A percentile compares a stretch with the other conserved stretches of the same genome.
Conservation (phyloP, 2,113 vertebrate species). For the Clarias macrocephalus region DNA sequence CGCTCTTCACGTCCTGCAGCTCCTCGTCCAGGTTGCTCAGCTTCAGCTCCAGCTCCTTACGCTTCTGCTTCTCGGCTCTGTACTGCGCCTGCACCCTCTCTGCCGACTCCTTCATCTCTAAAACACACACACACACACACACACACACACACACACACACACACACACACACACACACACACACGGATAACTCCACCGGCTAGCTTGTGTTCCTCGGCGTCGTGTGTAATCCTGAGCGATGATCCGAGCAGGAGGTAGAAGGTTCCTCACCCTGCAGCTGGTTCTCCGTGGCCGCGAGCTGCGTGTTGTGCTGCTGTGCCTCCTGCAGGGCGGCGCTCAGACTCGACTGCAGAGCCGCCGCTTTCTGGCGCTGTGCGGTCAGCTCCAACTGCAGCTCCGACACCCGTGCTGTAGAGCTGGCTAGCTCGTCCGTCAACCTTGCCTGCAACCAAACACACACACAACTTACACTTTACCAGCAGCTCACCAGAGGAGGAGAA, state of each 20-base stretch:
- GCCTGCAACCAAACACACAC: slow-evolving; percentile 68
- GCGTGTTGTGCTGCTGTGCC: slow-evolving; percentile 66
- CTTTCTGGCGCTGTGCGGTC: slow-evolving; percentile 82
- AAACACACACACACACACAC: slow-evolving; percentile 40
- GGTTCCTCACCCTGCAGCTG: slow-evolving; percentile 78
- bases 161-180: slow-evolving; percentile 23
- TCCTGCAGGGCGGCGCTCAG: slow-evolving; percentile 77
- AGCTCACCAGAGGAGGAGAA: background rate
- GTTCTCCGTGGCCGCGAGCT: slow-evolving; percentile 70
- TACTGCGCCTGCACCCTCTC: slow-evolving; percentile 75
- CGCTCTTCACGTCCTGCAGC: slow-evolving; percentile 78
- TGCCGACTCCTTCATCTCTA: slow-evolving; percentile 82
- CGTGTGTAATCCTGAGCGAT: background rate
- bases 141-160: slow-evolving; percentile 19
- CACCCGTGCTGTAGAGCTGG: slow-evolving; percentile 78
- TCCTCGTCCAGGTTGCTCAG: slow-evolving; percentile 82
- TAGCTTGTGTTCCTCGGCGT: background rate
- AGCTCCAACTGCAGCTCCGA: slow-evolving; percentile 88
- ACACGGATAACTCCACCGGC: background rate
- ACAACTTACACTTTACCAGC: background rate
- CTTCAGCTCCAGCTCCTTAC: slow-evolving; percentile 82
- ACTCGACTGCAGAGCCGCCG: slow-evolving; percentile 77
- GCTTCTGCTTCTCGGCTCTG: slow-evolving; percentile 84
- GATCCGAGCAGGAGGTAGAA: background rate
- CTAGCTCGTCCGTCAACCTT: slow-evolving; percentile 85